Percentiles rank a stretch among this genome's conserved stretches.
phyloP scores from a whole-genome alignment of 2,797 vertebrate species.

The Harpagifer antarcticus region DNA sequence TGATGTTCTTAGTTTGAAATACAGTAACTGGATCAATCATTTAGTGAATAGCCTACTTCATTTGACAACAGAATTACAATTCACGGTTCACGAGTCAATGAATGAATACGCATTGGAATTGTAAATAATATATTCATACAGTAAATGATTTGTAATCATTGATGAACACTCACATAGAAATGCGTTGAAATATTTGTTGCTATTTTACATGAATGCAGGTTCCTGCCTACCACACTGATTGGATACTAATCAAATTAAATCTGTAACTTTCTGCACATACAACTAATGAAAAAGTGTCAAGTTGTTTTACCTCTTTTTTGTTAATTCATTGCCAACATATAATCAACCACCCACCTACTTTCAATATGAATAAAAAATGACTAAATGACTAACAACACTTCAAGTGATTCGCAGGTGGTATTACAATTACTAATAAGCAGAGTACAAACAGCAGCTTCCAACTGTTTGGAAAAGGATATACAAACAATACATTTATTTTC shows the following conservation, averaged over 20 bases:
- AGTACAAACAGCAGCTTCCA: neutral
- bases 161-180: neutral
- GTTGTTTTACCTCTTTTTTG: neutral
- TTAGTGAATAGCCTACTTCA: no score
- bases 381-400: no score
- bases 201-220: neutral
- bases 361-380: neutral
- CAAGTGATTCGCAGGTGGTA: neutral
- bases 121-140: conserved; percentile 21
- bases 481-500: neutral
- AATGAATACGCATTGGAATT: neutral
- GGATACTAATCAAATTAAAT: neutral
- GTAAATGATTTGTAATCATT: neutral
- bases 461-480: neutral
- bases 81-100: neutral
- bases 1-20: no score
- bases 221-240: neutral
- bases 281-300: neutral
- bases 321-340: neutral
- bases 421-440: neutral
- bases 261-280: neutral
- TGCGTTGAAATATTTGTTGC: neutral
- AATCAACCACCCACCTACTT: neutral
- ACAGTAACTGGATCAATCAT: no score
- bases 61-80: no score